Evolutionary conservation across 1,140 invertebrate genomes (phyloP).

Genomic region (silkworm (Bombyx mori)): DNA sequence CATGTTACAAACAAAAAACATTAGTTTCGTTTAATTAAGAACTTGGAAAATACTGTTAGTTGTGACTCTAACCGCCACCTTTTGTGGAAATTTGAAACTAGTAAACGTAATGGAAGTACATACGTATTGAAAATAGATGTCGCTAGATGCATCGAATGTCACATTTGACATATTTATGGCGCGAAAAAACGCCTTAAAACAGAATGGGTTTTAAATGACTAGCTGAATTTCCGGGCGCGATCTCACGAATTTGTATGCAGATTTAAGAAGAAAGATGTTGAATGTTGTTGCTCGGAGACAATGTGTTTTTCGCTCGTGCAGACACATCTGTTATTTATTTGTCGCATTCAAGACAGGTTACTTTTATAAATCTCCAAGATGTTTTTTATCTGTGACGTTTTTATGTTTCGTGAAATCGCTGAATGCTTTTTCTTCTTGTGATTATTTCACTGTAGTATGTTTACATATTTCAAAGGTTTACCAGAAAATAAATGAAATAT

Average conservation of each 20-base stretch:
- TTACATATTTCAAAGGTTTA: too few relatives aligned
- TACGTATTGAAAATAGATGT: neutral
- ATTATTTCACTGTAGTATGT: neutral
- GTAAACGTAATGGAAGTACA: too few relatives aligned
- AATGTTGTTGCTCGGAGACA: conserved; percentile 25
- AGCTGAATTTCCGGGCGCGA: conserved; percentile 45
- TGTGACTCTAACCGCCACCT: conserved; percentile 26
- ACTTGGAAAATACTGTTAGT: too few relatives aligned
- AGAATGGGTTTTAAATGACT: conserved; percentile 59
- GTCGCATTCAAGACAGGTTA: conserved; percentile 16
- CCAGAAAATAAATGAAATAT: too few relatives aligned
- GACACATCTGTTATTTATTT: conserved; percentile 38
- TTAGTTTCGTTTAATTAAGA: too few relatives aligned
- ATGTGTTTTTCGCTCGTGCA: conserved; percentile 45
- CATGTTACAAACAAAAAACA: too few relatives aligned
- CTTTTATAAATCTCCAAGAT: conserved; percentile 19
- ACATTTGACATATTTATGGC: conserved; percentile 41
- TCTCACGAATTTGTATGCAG: conserved; percentile 57
- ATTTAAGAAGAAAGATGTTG: conserved; percentile 51
- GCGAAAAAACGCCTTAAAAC: conserved; percentile 41
- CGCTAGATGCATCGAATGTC: conserved; percentile 30
- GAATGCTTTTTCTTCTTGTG: conserved; percentile 1
- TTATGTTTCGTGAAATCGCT: conserved; percentile 10
- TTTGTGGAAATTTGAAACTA: conserved; percentile 7
- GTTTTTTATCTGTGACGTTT: conserved; percentile 6